Conservation (phyloP, 2,113 vertebrate genomes). For the Rhea pennata region DNA sequence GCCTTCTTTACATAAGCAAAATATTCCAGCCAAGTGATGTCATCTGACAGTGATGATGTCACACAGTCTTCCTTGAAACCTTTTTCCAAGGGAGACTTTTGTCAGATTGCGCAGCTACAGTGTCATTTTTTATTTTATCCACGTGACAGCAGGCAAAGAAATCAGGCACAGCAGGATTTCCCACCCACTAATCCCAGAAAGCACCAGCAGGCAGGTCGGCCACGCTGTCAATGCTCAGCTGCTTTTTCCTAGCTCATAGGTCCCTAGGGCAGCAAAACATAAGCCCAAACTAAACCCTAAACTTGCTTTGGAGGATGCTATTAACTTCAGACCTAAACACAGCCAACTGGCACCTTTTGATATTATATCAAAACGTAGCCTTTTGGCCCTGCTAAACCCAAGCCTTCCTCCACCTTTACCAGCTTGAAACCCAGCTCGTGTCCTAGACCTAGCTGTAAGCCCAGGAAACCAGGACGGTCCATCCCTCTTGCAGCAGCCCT, state of each 20-base stretch:
- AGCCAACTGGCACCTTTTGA: no score
- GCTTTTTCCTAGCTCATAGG: not conserved
- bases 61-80: conserved; percentile 26
- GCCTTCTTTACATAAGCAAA: not conserved
- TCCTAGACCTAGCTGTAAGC: not conserved
- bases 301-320: not conserved
- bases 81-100: conserved; percentile 19
- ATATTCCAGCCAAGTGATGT: not conserved
- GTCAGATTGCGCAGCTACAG: accelerated
- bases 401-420: not conserved
- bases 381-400: not conserved
- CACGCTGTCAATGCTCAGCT: not conserved
- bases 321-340: not conserved
- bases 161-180: not conserved
- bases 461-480: not conserved
- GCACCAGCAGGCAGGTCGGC: not conserved
- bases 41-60: not conserved
- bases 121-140: not conserved
- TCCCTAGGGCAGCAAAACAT: not conserved
- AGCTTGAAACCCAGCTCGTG: not conserved
- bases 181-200: accelerated
- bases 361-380: not conserved
- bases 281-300: not conserved
- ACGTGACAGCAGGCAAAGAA: not conserved
- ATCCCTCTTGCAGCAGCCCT: not conserved